A percentile compares a stretch with the other conserved stretches of the same genome.
These are phyloP conservation scores for Styela clava DNA, from an alignment of 23 tunicate genomes.

Conservation along the genomic window DNA sequence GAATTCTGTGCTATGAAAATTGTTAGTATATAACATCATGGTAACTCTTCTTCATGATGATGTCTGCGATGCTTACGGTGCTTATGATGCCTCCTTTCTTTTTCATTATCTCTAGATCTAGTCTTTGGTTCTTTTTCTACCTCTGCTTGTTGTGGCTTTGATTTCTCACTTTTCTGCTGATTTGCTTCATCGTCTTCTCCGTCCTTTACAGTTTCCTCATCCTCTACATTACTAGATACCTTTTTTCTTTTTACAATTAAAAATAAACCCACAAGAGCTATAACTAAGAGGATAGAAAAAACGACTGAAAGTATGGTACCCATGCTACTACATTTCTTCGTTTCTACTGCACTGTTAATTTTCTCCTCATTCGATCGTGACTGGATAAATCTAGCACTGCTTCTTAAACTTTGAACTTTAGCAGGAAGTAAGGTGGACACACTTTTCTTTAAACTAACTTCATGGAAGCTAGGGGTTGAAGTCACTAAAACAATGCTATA, in stretches of 20 bases:
- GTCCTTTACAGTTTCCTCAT: background rate
- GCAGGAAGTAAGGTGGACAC: background rate
- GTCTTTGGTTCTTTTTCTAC: background rate
- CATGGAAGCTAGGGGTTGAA: background rate
- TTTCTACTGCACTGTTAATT: background rate
- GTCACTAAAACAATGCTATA: background rate
- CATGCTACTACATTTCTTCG: background rate
- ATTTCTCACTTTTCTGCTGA: background rate
- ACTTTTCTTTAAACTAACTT: background rate
- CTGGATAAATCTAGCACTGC: background rate
- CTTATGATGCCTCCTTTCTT: background rate
- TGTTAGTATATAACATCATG: no score
- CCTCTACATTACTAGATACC: background rate
- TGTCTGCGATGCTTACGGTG: background rate
- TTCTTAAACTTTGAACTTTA: background rate
- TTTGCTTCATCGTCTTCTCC: no score
- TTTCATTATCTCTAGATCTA: background rate
- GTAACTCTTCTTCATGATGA: background rate
- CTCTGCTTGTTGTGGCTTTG: background rate
- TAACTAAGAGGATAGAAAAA: background rate
- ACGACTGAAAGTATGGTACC: background rate
- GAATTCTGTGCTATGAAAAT: no score
- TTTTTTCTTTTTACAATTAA: background rate
- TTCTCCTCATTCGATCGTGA: background rate
- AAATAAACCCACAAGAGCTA: background rate